These are phyloP conservation scores for Eupithecia exiguata DNA, from an alignment of 2,888 invertebrate species.

Conservation along the genomic window DNA sequence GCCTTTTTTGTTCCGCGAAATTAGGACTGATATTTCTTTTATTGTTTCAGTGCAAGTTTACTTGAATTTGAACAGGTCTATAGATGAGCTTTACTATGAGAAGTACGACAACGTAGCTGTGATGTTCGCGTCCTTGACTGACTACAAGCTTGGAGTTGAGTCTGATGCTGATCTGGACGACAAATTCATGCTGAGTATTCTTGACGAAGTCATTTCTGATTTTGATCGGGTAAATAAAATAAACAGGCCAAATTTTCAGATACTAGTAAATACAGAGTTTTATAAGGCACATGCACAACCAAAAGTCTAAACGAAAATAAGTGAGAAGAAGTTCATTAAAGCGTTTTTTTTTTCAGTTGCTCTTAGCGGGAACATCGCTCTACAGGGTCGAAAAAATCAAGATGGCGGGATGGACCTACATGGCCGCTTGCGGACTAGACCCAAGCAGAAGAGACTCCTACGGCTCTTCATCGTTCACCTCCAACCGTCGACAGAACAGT, in stretches of 20 bases:
- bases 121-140: conserved; percentile 97
- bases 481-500: conserved; percentile 58
- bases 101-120: conserved; percentile 95
- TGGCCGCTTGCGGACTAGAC: conserved; percentile 97
- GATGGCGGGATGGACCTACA: conserved; percentile 97
- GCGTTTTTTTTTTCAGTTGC: conserved; percentile 73
- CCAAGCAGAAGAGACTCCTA: conserved; percentile 87
- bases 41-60: conserved; percentile 88
- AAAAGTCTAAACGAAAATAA: background rate
- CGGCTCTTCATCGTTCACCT: conserved; percentile 62
- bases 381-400: conserved; percentile 97
- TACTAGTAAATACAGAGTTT: too few species aligned
- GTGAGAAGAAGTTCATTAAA: background rate
- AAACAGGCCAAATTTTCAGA: background rate
- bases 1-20: background rate
- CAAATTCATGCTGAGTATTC: conserved; percentile 86
- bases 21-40: background rate
- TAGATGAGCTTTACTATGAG: conserved; percentile 93
- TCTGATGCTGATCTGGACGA: conserved; percentile 86
- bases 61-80: conserved; percentile 87
- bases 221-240: conserved; percentile 90
- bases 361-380: conserved; percentile 85
- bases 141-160: conserved; percentile 88
- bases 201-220: conserved; percentile 96
- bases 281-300: background rate